phyloP scores from a whole-genome alignment of 2,888 invertebrate species.

The Scaptomyza caliginosa region DNA sequence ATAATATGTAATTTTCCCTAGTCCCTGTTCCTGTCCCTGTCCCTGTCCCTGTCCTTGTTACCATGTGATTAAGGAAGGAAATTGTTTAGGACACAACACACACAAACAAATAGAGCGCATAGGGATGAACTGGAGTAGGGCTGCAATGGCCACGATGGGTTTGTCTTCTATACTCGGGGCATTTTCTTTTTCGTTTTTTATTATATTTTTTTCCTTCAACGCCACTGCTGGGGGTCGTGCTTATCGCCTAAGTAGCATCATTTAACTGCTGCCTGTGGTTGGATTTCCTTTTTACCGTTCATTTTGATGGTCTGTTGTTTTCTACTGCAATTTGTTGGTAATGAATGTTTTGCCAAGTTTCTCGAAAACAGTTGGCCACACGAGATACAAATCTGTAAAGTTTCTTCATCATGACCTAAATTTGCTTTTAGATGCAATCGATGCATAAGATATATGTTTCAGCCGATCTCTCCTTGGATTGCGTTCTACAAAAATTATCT shows the following conservation, averaged over 20 bases:
- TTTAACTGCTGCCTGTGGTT: constrained; percentile 74
- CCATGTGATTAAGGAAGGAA: constrained; percentile 83
- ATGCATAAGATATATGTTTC: too few species aligned
- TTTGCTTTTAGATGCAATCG: too few species aligned
- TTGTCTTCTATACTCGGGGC: constrained; percentile 29
- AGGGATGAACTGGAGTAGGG: constrained; percentile 10
- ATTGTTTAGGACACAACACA: constrained; percentile 80
- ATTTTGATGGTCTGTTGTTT: constrained; percentile 40
- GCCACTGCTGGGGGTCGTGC: constrained; percentile 47
- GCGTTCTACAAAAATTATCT: too few species aligned
- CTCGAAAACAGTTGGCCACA: constrained; percentile 17
- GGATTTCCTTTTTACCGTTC: constrained; percentile 40
- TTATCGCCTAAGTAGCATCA: constrained; percentile 76
- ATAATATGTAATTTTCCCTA: constrained; percentile 71
- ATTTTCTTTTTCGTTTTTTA: neutral
- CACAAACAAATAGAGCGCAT: constrained; percentile 63
- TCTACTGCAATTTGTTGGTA: constrained; percentile 59
- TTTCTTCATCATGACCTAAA: neutral
- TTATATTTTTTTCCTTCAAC: neutral
- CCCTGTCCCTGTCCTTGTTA: constrained; percentile 60
- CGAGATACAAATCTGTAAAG: constrained; percentile 28
- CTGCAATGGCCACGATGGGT: neutral
- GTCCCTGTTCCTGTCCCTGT: constrained; percentile 54
- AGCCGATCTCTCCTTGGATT: too few species aligned
- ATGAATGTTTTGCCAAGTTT: constrained; percentile 56